Evolutionary conservation across 92 coral and sea anemone genomes (phyloP).

Genomic region (Palythoa grandiflora): DNA sequence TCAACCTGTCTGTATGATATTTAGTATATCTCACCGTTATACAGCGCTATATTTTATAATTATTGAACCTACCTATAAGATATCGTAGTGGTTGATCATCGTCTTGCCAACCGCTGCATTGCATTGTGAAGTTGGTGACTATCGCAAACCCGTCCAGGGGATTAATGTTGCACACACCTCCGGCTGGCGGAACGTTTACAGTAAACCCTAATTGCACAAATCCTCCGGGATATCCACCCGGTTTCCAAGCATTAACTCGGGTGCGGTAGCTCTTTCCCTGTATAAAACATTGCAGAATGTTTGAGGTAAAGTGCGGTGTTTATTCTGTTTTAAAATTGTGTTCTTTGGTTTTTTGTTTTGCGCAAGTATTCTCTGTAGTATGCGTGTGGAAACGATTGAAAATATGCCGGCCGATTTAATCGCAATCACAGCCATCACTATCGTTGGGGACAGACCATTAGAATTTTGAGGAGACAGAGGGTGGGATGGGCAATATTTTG

Average conservation of each 20-base stretch:
- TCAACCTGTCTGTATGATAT: background rate
- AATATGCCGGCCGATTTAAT: too few species aligned
- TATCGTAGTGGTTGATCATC: conserved; percentile 84
- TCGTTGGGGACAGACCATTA: too few species aligned
- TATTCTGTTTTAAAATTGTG: too few species aligned
- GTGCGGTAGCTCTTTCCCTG: conserved; percentile 65
- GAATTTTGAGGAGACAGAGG: too few species aligned
- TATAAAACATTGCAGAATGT: background rate
- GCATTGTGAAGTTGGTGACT: conserved; percentile 76
- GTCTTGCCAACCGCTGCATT: conserved; percentile 86
- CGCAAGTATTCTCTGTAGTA: background rate
- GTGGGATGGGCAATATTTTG: too few species aligned
- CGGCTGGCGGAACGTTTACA: conserved; percentile 83
- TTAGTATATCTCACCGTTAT: background rate
- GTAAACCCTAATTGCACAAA: conserved; percentile 77
- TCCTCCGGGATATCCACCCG: conserved; percentile 84
- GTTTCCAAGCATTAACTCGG: conserved; percentile 87
- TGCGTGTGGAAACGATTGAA: too few species aligned
- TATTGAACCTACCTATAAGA: conserved; percentile 75
- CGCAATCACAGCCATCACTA: too few species aligned
- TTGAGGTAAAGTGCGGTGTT: background rate
- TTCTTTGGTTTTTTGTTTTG: background rate
- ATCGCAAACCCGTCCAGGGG: conserved; percentile 82
- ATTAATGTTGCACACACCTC: conserved; percentile 71
- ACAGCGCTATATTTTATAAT: background rate